Evolutionary conservation across 2,113 vertebrate species (phyloP), one percentile per base, ranked within the genome.

Genomic region (Misgurnus anguillicaudatus): DNA sequence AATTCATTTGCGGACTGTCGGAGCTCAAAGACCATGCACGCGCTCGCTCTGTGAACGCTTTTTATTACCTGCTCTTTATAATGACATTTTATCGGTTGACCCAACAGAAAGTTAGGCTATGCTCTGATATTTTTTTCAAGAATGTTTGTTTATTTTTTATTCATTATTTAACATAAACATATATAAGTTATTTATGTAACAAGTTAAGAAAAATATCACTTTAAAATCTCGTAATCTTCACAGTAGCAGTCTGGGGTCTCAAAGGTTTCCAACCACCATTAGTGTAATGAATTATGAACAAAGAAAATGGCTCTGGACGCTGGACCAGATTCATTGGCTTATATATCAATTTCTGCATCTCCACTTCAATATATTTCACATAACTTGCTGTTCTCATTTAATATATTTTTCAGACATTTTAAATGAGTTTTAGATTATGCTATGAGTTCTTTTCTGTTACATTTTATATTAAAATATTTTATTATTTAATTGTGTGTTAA

Each of bases 251-350:
- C 14, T 17, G 53, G 11, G 47, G 65, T 47, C 42, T 47, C 39
- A 21, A 55, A 68, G 82, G 36, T 87, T 86, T 83, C 87, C 84
- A 82, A 24, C 31, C 89, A 89, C 88, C 89, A 91, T 90, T 89
- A 80, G 83, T 81, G 85, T 76, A 82, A 91, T 92, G 87, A 92
- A 92, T 92, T 91, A 89, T 91, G 90, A 92, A 92, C 91, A 93
- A 92, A 93, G 91, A 88, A 45, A 68, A 47, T 6, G n/a, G 79
- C 62, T 68, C 11, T 2, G 13, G 21, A 47, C 51, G 16, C 17
- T 16, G 51, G 5, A 14, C 42, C 2, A 31, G 41, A 57, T 45
- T 67, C 42, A 67, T 3, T 47, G 31, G 21, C 66, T 41, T 51
- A 24, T 62, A 19, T 39, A 21, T 71, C 51, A 42, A 10, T n/a